Evolutionary conservation across 2,888 invertebrate species (phyloP).

Genomic region (Parnassius apollo): DNA sequence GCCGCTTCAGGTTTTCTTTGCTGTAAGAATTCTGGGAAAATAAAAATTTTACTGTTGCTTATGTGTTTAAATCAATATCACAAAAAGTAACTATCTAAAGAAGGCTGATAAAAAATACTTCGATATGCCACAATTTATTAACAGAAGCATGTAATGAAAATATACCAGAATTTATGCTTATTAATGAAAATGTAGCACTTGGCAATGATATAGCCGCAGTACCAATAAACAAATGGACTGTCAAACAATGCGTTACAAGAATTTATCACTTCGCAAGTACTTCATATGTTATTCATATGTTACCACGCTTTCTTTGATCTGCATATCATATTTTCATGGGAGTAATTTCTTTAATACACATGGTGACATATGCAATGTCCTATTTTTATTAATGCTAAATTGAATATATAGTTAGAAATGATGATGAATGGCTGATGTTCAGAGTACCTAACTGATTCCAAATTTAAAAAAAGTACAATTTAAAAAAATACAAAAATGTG

Average conservation of each 20-base stretch:
- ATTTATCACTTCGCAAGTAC: conserved; percentile 20
- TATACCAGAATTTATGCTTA: conserved; percentile 12
- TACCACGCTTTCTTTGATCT: conserved; percentile 19
- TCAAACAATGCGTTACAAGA: conserved; percentile 20
- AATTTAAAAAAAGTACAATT: no score
- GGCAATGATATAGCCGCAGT: conserved; percentile 11
- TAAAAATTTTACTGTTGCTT: no score
- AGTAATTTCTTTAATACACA: background rate
- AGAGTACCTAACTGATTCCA: no score
- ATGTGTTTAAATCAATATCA: no score
- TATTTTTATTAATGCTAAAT: no score
- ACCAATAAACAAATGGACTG: conserved; percentile 27
- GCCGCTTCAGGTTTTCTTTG: no score
- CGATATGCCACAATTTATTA: background rate
- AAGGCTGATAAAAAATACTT: background rate
- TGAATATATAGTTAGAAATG: no score
- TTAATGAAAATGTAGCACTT: conserved; percentile 17
- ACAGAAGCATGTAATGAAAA: background rate
- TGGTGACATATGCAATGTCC: background rate
- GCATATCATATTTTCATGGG: conserved; percentile 2
- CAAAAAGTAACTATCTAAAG: background rate
- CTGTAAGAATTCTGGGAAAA: no score
- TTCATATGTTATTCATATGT: conserved; percentile 1
- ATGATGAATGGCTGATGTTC: no score
- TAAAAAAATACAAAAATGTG: no score